Base-by-base conservation (phyloP, 2,797 vertebrate genomes). In the Borostomias antarcticus region DNA sequence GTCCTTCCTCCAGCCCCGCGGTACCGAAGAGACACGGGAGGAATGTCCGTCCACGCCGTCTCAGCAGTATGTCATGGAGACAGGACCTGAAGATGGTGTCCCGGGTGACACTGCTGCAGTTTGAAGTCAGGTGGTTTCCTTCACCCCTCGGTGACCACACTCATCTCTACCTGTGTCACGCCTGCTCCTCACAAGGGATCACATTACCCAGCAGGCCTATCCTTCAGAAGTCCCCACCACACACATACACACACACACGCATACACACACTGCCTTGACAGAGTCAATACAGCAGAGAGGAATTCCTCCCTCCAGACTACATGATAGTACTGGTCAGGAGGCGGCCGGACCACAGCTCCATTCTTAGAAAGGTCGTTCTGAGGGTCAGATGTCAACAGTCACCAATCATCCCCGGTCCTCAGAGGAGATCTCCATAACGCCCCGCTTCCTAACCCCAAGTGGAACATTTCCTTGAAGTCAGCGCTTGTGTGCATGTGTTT, bases 351-450 rank as follows among this genome's bases (percentile, higher is more conserved):
- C 37, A 72, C 64, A 48, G 73, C 66, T 72, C 64, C 45, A n/a
- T 33, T 45, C 54, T 57, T 25, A 32, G 48, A 15, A 23, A 10
- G 50, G 29, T 33, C 13, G 65, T 60, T 66, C 57, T 62, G 66
- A 81, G 76, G 74, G 69, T 81, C 69, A 78, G 54, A 70, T 64
- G 75, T 68, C 58, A 69, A 66, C 63, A 62, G 64, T 72, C 21
- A 58, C 70, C 74, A 80, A 84, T 77, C 59, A 74, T 48, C 58
- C 63, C 62, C n/a, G 70, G 28, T 45, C n/a, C 68, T 58, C 61
- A 11, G 64, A 30, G 58, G 58, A 64, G 71, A 68, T 75, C 64
- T 75, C 69, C 67, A 70, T 76, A 63, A 75, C 67, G 71, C 75
- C 69, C 64, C 64, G 66, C 58, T 73, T 68, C 66, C 62, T 72